Evolutionary conservation across 2,888 invertebrate genomes (phyloP).

Genomic region (Norana najaformis): DNA sequence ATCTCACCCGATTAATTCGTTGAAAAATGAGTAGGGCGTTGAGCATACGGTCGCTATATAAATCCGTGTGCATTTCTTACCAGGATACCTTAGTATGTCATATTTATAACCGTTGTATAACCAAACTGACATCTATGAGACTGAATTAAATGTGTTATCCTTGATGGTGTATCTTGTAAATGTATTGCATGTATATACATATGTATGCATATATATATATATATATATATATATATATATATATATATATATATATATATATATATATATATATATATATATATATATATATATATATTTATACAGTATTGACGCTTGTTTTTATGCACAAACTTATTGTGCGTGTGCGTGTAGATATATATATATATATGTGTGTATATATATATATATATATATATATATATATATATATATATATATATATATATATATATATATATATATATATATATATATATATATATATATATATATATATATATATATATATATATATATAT

Average conservation of each 20-base stretch:
- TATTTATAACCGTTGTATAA: no score
- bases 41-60: no score
- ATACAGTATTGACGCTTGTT: neutral
- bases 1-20: no score
- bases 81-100: no score
- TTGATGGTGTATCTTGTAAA: no score
- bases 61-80: no score
- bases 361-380: neutral
- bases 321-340: no score
- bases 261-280: neutral
- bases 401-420: neutral
- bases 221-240: neutral
- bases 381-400: neutral
- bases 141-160: no score
- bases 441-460: neutral
- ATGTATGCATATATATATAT: neutral
- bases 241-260: neutral
- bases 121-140: no score
- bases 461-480: neutral
- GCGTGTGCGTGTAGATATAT: neutral
- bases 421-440: neutral
- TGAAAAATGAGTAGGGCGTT: no score
- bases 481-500: neutral
- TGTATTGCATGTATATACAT: no score
- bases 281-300: neutral